Evolutionary conservation across 2,113 vertebrate species (phyloP), one percentile per base, ranked within the genome.

Genomic region (Bombycilla garrulus): DNA sequence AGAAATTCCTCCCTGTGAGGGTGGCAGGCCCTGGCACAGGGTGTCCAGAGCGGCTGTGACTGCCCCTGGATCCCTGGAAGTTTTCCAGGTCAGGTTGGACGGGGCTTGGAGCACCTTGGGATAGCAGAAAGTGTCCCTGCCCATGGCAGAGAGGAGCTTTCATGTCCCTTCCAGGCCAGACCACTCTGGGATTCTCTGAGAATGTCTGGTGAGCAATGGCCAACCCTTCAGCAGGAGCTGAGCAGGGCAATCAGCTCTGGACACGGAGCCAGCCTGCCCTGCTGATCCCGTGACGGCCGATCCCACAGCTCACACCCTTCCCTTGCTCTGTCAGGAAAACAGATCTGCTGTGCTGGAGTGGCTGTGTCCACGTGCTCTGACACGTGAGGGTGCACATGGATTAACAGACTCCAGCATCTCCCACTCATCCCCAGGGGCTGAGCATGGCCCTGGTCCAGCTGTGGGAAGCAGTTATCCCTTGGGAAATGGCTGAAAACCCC

Each of bases 371-470:
- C 6, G 57, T 40, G 48, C 50, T 44, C 57, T 38, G 50, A 58
- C 24, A 58, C 0, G 1, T 10, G 71, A 79, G 31, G 40, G 31
- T 0, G 11, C 14, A 6, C 56, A 11, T 0, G 2, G 58, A 28
- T 83, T 56, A 17, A 12, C 14, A 67, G 45, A 28, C 26, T 80
- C 44, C 48, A 53, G 50, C 12, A 62, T 45, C 50, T 84, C 40
- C 65, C 16, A 9, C 24, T 28, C 0, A 0, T 53, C 80, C 71
- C 53, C 2, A 15, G 57, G 42, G 73, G 60, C 65, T 87, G 12
- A 83, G n/a, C 45, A 10, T 9, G 44, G 66, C 66, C 78, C 57
- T 76, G 2, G 0, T 12, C 53, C 48, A 81, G 40, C 31, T 42
- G 33, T 1, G 8, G 62, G 72, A 95, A 92, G 64, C 36, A 83